Conservation (phyloP, 2,797 vertebrate species). For the Allobates femoralis region DNA sequence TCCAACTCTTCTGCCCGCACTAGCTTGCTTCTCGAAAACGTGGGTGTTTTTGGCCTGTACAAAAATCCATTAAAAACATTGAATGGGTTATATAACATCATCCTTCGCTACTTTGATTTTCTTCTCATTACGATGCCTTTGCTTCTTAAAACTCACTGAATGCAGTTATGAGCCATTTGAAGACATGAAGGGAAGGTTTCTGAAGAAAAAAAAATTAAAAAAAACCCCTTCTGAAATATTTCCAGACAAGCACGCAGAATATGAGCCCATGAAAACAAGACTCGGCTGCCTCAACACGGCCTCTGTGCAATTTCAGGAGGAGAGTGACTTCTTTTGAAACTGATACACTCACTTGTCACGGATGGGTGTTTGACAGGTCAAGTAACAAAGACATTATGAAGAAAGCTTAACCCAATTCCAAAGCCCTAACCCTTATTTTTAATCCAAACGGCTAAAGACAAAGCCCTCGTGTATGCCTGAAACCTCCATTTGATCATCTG, state of each 20-base stretch:
- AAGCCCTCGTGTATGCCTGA: slow-evolving; percentile 10
- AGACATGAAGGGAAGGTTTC: background rate
- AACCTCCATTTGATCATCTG: slow-evolving; percentile 48
- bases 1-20: background rate
- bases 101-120: background rate
- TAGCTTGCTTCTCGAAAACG: background rate
- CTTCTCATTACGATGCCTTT: slow-evolving; percentile 6
- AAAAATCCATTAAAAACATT: background rate
- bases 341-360: slow-evolving; percentile 51
- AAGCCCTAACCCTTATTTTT: slow-evolving; percentile 21
- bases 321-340: slow-evolving; percentile 50
- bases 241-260: background rate
- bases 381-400: slow-evolving; percentile 51
- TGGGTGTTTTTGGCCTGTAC: background rate
- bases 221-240: slow-evolving; percentile 5
- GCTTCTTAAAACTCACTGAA: background rate
- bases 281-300: slow-evolving; percentile 27
- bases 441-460: slow-evolving; percentile 31
- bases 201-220: background rate
- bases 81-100: background rate
- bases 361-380: slow-evolving; percentile 51
- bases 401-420: slow-evolving; percentile 39
- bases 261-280: slow-evolving; percentile 31
- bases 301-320: slow-evolving; percentile 34
- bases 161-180: background rate